phyloP scores from a whole-genome alignment of 2,797 vertebrate genomes.

The Toxotes lorentzi region DNA sequence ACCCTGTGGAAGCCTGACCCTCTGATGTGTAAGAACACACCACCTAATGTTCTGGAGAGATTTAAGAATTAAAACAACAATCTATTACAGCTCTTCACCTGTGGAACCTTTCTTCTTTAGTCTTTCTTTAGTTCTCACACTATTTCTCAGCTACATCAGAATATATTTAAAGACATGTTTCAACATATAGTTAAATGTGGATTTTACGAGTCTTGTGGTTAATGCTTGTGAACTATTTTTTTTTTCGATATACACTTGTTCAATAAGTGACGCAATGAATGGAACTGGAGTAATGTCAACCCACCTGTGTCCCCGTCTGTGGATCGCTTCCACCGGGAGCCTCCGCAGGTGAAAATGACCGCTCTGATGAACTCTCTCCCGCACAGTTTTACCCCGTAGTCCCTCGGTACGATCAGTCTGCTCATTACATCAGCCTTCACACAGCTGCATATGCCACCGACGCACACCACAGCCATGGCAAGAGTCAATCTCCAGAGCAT shows the following conservation, averaged over 20 bases:
- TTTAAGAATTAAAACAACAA: not conserved
- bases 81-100: not conserved
- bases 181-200: not conserved
- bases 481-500: constrained; percentile 75
- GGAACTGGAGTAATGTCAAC: constrained; percentile 2
- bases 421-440: constrained; percentile 65
- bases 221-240: not conserved
- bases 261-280: not conserved
- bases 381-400: constrained; percentile 89
- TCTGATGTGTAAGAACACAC: not conserved
- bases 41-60: not conserved
- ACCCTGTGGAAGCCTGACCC: not conserved
- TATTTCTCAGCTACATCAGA: not conserved
- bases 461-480: constrained; percentile 68
- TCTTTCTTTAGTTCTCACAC: not conserved
- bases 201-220: not conserved
- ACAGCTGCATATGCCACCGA: constrained; percentile 63
- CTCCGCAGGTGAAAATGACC: constrained; percentile 92
- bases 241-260: not conserved
- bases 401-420: constrained; percentile 72
- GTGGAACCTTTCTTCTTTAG: not conserved
- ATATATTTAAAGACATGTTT: not conserved
- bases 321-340: constrained; percentile 88
- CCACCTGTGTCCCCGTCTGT: constrained; percentile 62
- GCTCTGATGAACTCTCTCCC: constrained; percentile 93